Conservation (phyloP, 2,888 invertebrate genomes). For the Bursaphelenchus okinawaensis region DNA sequence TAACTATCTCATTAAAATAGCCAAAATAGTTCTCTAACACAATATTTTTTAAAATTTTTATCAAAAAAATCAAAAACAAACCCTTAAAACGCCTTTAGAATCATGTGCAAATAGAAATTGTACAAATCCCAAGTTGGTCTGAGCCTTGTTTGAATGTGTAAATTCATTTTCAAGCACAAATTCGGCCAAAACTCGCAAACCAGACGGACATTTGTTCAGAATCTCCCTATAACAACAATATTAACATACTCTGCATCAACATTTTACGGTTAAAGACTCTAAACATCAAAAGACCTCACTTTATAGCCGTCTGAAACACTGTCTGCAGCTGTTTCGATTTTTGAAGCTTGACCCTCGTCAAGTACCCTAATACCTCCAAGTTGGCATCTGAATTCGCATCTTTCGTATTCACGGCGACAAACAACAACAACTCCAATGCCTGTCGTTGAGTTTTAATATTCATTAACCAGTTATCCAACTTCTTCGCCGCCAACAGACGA, state of each 20-base stretch:
- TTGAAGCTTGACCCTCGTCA: slow-evolving; percentile 13
- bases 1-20: too few species aligned
- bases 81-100: background rate
- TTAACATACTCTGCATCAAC: too few species aligned
- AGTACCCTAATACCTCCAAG: slow-evolving; percentile 10
- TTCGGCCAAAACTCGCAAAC: background rate
- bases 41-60: too few species aligned
- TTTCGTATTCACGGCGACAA: slow-evolving; percentile 15
- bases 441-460: slow-evolving; percentile 18
- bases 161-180: background rate
- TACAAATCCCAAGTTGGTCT: background rate
- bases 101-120: slow-evolving; percentile 2
- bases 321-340: slow-evolving; percentile 17
- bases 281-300: slow-evolving; percentile 3
- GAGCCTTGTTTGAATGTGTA: background rate
- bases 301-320: slow-evolving; percentile 18
- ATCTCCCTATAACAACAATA: background rate
- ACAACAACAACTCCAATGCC: slow-evolving; percentile 15
- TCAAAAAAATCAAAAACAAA: too few species aligned
- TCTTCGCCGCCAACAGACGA: slow-evolving; percentile 17
- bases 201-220: background rate
- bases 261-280: too few species aligned
- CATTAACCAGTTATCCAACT: slow-evolving; percentile 15
- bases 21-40: too few species aligned
- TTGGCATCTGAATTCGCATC: slow-evolving; percentile 14